Evolutionary conservation across 1,140 invertebrate species (phyloP).

Genomic region (Zaprionus davidi): DNA sequence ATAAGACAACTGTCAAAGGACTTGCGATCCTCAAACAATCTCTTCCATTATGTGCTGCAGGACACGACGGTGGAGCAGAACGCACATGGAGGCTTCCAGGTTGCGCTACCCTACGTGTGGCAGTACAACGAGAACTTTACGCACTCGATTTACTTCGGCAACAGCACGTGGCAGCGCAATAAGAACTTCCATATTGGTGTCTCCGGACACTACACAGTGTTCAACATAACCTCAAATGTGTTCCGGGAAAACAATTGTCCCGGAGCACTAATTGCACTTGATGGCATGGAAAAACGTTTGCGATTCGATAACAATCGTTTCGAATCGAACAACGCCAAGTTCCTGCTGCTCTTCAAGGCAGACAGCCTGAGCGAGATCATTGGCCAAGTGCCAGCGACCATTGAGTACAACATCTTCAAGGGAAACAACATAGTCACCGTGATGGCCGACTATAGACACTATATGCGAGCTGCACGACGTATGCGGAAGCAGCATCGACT

Average conservation of each 20-base stretch:
- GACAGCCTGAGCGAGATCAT: conserved; percentile 97
- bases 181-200: conserved; percentile 93
- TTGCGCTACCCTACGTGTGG: conserved; percentile 96
- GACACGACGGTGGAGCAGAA: conserved; percentile 95
- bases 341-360: conserved; percentile 94
- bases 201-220: conserved; percentile 95
- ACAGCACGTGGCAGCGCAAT: conserved; percentile 95
- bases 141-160: conserved; percentile 93
- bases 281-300: conserved; percentile 99
- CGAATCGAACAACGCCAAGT: conserved; percentile 92
- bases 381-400: conserved; percentile 91
- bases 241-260: conserved; percentile 95
- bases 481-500: conserved; percentile 69
- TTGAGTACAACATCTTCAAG: conserved; percentile 91
- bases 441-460: conserved; percentile 60
- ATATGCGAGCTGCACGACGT: conserved; percentile 52
- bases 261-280: conserved; percentile 92
- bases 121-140: conserved; percentile 97
- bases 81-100: conserved; percentile 91
- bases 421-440: conserved; percentile 87
- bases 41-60: conserved; percentile 96
- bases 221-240: conserved; percentile 93
- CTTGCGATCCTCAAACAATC: conserved; percentile 95
- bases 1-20: conserved; percentile 95
- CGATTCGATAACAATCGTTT: conserved; percentile 92